Conservation (phyloP, 2,888 invertebrate species). For the Carterocephalus palaemon region DNA sequence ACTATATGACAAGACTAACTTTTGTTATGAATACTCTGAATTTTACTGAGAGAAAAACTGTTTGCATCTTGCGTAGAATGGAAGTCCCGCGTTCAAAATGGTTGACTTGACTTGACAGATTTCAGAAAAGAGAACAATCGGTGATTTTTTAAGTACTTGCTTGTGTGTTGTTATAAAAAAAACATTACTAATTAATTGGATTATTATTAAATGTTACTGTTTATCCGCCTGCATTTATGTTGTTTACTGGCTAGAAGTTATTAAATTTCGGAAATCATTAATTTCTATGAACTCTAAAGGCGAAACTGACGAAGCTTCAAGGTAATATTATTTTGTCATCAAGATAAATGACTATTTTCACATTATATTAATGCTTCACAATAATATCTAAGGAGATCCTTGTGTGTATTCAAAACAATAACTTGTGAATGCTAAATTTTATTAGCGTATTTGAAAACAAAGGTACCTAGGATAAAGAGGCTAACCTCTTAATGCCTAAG, state of each 20-base stretch:
- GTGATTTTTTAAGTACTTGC: constrained; percentile 53
- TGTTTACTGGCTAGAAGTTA: constrained; percentile 48
- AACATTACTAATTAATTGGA: constrained; percentile 29
- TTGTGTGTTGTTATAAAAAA: constrained; percentile 49
- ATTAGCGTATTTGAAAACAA: constrained; percentile 32
- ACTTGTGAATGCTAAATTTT: constrained; percentile 6
- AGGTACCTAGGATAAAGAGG: constrained; percentile 50
- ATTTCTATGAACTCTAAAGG: constrained; percentile 79
- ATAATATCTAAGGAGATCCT: constrained; percentile 18
- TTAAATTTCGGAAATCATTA: constrained; percentile 53
- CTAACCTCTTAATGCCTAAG: too few relatives aligned
- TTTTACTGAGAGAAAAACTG: neutral
- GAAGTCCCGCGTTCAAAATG: constrained; percentile 49
- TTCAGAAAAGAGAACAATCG: constrained; percentile 53
- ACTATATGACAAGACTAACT: too few relatives aligned
- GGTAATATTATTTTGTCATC: constrained; percentile 52
- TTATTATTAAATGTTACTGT: constrained; percentile 46
- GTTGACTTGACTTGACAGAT: constrained; percentile 66
- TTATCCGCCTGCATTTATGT: constrained; percentile 49
- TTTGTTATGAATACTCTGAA: too few relatives aligned
- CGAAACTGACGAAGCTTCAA: constrained; percentile 79
- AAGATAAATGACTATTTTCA: constrained; percentile 21
- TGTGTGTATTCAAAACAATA: constrained; percentile 7
- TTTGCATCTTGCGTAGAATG: constrained; percentile 35
- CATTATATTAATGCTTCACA: constrained; percentile 13